phyloP scores from a whole-genome alignment of 2,113 vertebrate genomes.

The Hypomesus transpacificus region DNA sequence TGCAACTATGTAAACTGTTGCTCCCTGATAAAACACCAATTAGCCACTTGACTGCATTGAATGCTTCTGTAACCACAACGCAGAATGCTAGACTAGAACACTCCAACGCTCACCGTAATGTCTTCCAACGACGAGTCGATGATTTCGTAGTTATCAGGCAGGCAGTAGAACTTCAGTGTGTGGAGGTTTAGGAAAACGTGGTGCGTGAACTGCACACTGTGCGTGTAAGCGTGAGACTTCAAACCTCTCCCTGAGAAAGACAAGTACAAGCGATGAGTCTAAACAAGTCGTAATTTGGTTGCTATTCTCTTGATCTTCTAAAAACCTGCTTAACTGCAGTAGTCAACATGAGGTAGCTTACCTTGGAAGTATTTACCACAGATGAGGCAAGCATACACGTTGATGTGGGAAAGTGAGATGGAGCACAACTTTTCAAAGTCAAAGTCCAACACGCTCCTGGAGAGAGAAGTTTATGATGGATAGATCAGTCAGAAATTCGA shows the following conservation, averaged over 20 bases:
- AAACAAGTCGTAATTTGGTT: background rate
- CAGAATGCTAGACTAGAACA: background rate
- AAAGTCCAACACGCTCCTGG: conserved; percentile 92
- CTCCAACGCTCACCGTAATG: conserved; percentile 78
- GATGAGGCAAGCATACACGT: conserved; percentile 92
- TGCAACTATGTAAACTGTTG: no score
- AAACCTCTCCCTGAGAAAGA: conserved; percentile 81
- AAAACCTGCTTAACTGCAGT: no score
- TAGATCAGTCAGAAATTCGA: background rate
- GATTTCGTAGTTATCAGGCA: conserved; percentile 97
- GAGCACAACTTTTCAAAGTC: conserved; percentile 98
- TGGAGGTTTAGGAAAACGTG: conserved; percentile 97
- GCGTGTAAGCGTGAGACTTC: conserved; percentile 96
- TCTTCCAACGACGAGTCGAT: conserved; percentile 96
- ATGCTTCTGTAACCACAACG: no score
- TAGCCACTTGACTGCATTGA: no score
- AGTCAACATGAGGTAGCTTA: conserved; percentile 40
- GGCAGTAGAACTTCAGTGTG: conserved; percentile 95
- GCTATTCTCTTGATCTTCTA: background rate
- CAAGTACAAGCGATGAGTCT: no score
- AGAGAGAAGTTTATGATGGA: background rate
- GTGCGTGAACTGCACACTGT: conserved; percentile 95
- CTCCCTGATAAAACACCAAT: no score
- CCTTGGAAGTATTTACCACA: conserved; percentile 98
- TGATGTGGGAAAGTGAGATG: conserved; percentile 94